Base-by-base conservation (phyloP, 2,797 vertebrate species). In the Dryobates pubescens region DNA sequence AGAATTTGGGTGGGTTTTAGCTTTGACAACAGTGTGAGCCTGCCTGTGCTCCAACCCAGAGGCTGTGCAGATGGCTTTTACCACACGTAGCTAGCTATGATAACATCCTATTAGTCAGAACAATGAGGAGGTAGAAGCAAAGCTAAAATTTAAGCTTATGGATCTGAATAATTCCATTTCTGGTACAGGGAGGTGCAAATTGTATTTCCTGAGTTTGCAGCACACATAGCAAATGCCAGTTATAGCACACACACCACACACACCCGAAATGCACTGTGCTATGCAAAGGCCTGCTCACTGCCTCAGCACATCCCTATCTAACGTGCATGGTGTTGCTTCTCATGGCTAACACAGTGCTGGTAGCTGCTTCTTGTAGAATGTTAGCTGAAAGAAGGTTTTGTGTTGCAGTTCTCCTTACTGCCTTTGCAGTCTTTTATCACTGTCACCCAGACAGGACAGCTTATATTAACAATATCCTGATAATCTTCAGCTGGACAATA, bases 91-190 rank as follows among this genome's bases (percentile, higher is more conserved):
- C 83, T 74, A 67, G 59, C n/a, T 82, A 22, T 38, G 76, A 72
- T 88, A 93, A 67, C 75, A 74, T 84, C 47, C 1, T 67, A 51
- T 92, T 91, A 96, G 94, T 94, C 94, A 94, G 93, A 96, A 95
- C 88, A 95, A 89, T 49, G 86, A 95, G 59, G 72, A 90, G 69
- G 63, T 88, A 94, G 89, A 86, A 83, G 73, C 73, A 87, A 74
- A 90, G 82, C 78, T 92, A 82, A 95, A 91, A 93, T 26, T 51
- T 91, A 95, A 88, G 86, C 61, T 88, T 63, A 61, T 91, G 85
- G 86, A 67, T 93, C 89, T 95, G 95, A 96, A 70, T 96, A 89
- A 94, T 79, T 86, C 58, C 0, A 47, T 62, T 86, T 91, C 86
- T 94, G 88, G 86, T 78, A 53, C 56, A 56, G 80, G 34, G 41